Percentiles rank a stretch among this genome's conserved stretches.
These are phyloP conservation scores for Aphelenchoides fujianensis DNA, from an alignment of 1,140 invertebrate genomes.

Conservation along the genomic window DNA sequence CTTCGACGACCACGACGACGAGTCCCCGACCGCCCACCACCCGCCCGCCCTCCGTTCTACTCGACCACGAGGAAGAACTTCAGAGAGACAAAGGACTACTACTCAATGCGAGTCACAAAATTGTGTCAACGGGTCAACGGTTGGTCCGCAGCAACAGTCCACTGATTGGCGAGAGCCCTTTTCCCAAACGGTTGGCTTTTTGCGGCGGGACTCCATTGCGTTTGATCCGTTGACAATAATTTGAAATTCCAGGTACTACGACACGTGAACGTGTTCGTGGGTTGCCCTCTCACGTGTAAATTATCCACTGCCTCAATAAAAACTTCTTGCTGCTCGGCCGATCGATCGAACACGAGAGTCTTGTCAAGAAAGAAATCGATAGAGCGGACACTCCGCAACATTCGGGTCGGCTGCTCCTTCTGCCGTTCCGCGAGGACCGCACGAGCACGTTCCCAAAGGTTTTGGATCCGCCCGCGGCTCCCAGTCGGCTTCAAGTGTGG, in stretches of 20 bases:
- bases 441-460: constrained; percentile 23
- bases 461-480: background rate
- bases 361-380: too few species aligned
- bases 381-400: too few species aligned
- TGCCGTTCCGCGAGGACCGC: background rate
- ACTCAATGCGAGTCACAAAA: too few species aligned
- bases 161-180: too few species aligned
- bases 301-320: background rate
- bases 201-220: too few species aligned
- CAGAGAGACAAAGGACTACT: constrained; percentile 35
- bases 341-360: background rate
- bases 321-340: background rate
- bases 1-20: constrained; percentile 27
- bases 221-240: too few species aligned
- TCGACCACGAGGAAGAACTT: constrained; percentile 26
- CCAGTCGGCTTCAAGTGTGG: background rate
- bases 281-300: constrained; percentile 9
- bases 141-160: too few species aligned
- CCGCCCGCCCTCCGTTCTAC: background rate
- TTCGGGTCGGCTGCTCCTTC: background rate
- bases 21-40: background rate
- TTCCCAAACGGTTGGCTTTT: too few species aligned
- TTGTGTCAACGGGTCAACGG: too few species aligned
- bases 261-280: constrained; percentile 20
- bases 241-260: constrained; percentile 41